phyloP scores from a whole-genome alignment of 2,888 invertebrate species.

The Tineola bisselliella region DNA sequence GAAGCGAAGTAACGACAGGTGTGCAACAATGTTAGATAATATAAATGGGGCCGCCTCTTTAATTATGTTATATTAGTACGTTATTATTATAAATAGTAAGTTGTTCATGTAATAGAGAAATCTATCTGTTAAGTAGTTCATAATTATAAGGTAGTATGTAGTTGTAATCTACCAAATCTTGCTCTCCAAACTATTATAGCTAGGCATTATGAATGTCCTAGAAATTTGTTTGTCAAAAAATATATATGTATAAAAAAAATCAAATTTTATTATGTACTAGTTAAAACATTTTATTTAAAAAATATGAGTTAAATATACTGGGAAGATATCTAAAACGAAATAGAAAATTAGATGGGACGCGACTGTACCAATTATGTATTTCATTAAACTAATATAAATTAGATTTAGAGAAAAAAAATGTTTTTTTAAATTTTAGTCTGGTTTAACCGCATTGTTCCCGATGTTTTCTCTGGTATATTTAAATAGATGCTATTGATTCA shows the following conservation, averaged over 20 bases:
- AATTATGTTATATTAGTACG: conserved; percentile 20
- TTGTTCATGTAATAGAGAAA: conserved; percentile 48
- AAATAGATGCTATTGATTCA: background rate
- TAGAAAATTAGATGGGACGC: no score
- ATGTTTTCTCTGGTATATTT: no score
- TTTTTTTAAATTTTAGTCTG: no score
- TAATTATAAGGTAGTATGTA: conserved; percentile 34
- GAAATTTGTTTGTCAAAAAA: background rate
- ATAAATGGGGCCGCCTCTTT: conserved; percentile 62
- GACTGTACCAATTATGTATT: no score
- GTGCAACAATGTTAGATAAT: conserved; percentile 28
- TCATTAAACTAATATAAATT: no score
- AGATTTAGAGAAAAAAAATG: no score
- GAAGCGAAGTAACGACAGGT: conserved; percentile 16
- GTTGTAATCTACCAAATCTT: conserved; percentile 51
- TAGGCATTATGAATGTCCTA: conserved; percentile 15
- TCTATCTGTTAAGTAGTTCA: conserved; percentile 47
- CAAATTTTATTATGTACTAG: no score
- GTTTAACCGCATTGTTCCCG: no score
- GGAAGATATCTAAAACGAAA: no score
- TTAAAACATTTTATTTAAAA: no score
- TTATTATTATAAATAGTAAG: conserved; percentile 31
- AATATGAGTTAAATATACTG: no score
- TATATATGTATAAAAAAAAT: no score
- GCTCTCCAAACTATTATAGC: conserved; percentile 27